A percentile compares a stretch with the other conserved stretches of the same genome.
Conservation (phyloP, 2,888 invertebrate genomes). For the Lepidocyrtoides sp. region DNA sequence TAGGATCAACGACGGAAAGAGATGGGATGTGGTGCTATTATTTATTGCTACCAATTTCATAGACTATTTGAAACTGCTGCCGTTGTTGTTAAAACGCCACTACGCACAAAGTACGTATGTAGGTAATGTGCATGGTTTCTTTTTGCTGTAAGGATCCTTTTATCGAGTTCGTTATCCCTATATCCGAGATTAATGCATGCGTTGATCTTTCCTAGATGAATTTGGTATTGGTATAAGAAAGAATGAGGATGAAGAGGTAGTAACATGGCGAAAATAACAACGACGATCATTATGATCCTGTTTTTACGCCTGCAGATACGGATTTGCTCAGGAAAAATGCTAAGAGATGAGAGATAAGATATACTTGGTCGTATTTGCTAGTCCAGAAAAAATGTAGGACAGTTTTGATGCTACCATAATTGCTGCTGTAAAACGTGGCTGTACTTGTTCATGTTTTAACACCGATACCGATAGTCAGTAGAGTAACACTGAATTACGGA, state of each 20-base stretch:
- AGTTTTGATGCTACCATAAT: neutral
- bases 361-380: constrained; percentile 37
- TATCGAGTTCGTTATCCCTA: neutral
- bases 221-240: neutral
- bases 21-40: constrained; percentile 11
- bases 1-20: neutral
- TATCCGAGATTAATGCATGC: neutral
- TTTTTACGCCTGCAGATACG: constrained; percentile 39
- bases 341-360: neutral
- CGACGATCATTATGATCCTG: constrained; percentile 4
- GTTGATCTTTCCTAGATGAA: neutral
- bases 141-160: too few relatives aligned
- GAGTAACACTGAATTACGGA: neutral
- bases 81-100: neutral
- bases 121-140: neutral
- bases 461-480: too few relatives aligned
- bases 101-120: neutral
- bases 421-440: neutral
- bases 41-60: constrained; percentile 61
- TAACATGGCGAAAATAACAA: neutral
- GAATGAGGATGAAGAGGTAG: neutral
- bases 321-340: neutral
- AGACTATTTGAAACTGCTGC: neutral
- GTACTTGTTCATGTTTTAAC: neutral
- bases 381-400: constrained; percentile 57